Evolutionary conservation across 2,797 vertebrate species (phyloP).

Genomic region (Karalla daura): DNA sequence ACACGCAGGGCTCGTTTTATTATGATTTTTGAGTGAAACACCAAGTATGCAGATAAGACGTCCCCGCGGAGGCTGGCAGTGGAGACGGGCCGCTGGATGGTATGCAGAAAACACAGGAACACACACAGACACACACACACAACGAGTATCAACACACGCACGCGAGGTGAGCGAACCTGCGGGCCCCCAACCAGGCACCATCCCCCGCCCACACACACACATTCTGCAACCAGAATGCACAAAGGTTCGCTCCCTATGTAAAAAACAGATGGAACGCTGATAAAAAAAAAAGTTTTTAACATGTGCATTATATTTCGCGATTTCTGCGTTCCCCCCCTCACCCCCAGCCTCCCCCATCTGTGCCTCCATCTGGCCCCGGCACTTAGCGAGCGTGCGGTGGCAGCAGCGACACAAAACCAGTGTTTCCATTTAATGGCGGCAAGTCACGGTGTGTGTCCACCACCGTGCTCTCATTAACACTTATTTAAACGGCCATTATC

Average conservation of each 20-base stretch:
- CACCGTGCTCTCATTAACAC: slow-evolving; percentile 55
- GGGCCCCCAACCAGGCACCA: slow-evolving; percentile 16
- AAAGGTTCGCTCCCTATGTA: slow-evolving; percentile 53
- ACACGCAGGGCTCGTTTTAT: slow-evolving; percentile 68
- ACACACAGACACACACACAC: slow-evolving; percentile 1
- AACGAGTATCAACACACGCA: slow-evolving; percentile 25
- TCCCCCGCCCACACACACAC: slow-evolving; percentile 16
- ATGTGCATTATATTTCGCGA: slow-evolving; percentile 55
- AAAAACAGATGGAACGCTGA: slow-evolving; percentile 70
- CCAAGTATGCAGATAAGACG: slow-evolving; percentile 68
- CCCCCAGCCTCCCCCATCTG: slow-evolving; percentile 7
- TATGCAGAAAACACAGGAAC: slow-evolving; percentile 37
- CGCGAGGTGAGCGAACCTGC: slow-evolving; percentile 33
- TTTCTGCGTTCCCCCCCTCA: slow-evolving; percentile 11
- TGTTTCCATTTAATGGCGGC: slow-evolving; percentile 44
- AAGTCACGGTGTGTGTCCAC: slow-evolving; percentile 33
- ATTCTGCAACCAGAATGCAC: slow-evolving; percentile 38
- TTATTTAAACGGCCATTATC: slow-evolving; percentile 52
- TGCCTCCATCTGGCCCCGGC: slow-evolving; percentile 43
- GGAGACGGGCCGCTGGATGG: slow-evolving; percentile 55
- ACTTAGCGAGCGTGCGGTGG: slow-evolving; percentile 9
- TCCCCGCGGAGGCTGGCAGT: slow-evolving; percentile 60
- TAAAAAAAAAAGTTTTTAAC: slow-evolving; percentile 51
- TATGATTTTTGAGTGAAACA: slow-evolving; percentile 51
- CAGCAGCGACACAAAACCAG: slow-evolving; percentile 42